Base-by-base conservation (phyloP, 2,113 vertebrate species). In the Lichenostomus cassidix region DNA sequence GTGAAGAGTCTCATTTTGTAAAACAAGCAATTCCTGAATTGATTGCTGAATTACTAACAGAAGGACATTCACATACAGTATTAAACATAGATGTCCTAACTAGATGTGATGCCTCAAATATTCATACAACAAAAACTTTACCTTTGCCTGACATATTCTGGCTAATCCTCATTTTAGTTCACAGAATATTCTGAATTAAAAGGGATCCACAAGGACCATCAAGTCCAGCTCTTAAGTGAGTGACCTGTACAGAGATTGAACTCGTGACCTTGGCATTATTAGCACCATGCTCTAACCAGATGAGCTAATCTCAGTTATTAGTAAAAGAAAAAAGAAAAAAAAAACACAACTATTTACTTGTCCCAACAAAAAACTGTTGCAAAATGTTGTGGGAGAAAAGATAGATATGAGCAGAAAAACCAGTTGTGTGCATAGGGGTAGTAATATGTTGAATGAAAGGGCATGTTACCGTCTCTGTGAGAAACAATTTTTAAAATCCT, bases 371-470 rank as follows among this genome's bases (percentile, higher is more conserved):
- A 79, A 77, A 12, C 19, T 46, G 19, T 27, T 62, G 89, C 23
- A 63, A 93, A 93, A 44, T 10, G 5, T 9, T 39, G 8, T 11
- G 14, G 6, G 4, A 74, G 19, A 58, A 84, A 63, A 55, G 8
- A 63, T 0, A 44, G 8, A 28, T 28, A 53, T 0, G 0, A 70
- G 83, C 33, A 73, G 11, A 33, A 49, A 69, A 41, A 35, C 3
- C 11, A 59, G 42, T 49, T 62, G 7, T 50, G 16, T 53, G 20
- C 53, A 56, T 3, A 50, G 8, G 10, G 7, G 6, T 88, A 67
- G 6, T 88, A 67, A 58, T 10, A 71, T 24, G 50, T 11, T 52
- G 17, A 94, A 37, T 46, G 15, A n/a, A 60, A 73, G 50, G 11
- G n/a, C 42, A 19, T 2, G 2, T 53, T 64, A 53, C 12, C 14